Base-by-base conservation (phyloP, 2,113 vertebrate species). In the Dipodomys spectabilis region DNA sequence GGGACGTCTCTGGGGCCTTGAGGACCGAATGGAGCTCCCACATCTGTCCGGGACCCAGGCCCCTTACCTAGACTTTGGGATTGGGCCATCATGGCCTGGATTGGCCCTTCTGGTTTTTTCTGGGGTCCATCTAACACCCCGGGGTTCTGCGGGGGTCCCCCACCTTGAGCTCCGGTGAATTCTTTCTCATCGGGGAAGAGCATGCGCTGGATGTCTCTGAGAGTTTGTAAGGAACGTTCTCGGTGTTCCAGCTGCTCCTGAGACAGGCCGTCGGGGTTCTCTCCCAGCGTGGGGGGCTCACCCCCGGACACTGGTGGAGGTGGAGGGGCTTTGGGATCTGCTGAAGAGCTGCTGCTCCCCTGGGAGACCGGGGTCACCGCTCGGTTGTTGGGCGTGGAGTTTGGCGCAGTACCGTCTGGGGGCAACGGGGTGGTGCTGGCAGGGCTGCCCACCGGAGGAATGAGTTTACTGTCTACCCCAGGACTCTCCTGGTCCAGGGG, bases 221-320 rank as follows among this genome's bases (percentile, higher is more conserved):
- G 98, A 30, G 99, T 99, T 97, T 99, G 99, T 91, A 99, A 97
- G 0, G 99, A 99, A 89, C 99, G 99, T 94, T 99, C 99, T 30
- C 99, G 98, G 91, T 99, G 99, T 96, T 99, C 99, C 96, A 99
- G 96, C 97, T 99, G 99, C 97, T 99, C 99, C 97, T 99, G 99
- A 65, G 99, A 99, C 44, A 99, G 98, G 69, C 99, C 99, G 19
- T 99, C 99, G 0, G 99, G 99, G 98, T 99, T 99, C 95, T 99
- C 99, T 3, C 99, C 99, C 98, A 99, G 98, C 64, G 98, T 97
- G 12, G 98, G 97, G 62, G 99, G 98, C 85, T 99, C 98, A 81
- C 99, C 99, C 91, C 98, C 98, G 89, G 99, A 98, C 95, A 99
- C 98, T 73, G 98, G 98, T 95, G 99, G 99, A 12, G 97, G 96